phyloP scores from a whole-genome alignment of 2,113 vertebrate species.

The Xiphophorus couchianus region DNA sequence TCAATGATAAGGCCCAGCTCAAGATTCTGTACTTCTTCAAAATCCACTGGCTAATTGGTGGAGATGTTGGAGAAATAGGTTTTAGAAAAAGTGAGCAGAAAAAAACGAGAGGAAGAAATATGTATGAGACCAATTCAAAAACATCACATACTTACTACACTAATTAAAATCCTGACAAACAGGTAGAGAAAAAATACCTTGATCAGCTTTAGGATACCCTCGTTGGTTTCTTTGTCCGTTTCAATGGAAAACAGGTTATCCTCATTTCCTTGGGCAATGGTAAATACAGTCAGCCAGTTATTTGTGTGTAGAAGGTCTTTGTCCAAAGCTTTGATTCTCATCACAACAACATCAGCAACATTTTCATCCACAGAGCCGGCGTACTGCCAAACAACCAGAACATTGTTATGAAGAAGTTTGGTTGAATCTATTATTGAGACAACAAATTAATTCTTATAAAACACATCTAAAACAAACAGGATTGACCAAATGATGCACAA shows the following conservation, averaged over 20 bases:
- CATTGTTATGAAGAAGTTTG: neutral
- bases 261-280: constrained; percentile 89
- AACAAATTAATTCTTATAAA: neutral
- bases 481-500: neutral
- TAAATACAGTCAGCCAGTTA: constrained; percentile 89
- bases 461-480: neutral
- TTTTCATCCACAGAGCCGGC: constrained; percentile 74
- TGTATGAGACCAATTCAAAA: neutral
- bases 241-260: constrained; percentile 86
- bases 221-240: constrained; percentile 88
- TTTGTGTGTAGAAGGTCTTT: constrained; percentile 84
- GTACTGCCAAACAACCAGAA: constrained; percentile 57
- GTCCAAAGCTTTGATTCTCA: constrained; percentile 88
- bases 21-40: constrained; percentile 80
- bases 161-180: neutral
- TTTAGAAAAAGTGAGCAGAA: neutral
- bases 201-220: constrained; percentile 87
- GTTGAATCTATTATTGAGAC: too few relatives aligned
- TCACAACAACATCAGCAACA: constrained; percentile 72
- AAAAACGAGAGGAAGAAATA: neutral
- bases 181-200: constrained; percentile 68
- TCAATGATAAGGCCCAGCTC: constrained; percentile 81
- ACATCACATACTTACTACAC: neutral
- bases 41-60: constrained; percentile 83
- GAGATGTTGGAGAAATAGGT: neutral